These are phyloP conservation scores for Solen grandis DNA, from an alignment of 1,140 invertebrate species.

Conservation along the genomic window DNA sequence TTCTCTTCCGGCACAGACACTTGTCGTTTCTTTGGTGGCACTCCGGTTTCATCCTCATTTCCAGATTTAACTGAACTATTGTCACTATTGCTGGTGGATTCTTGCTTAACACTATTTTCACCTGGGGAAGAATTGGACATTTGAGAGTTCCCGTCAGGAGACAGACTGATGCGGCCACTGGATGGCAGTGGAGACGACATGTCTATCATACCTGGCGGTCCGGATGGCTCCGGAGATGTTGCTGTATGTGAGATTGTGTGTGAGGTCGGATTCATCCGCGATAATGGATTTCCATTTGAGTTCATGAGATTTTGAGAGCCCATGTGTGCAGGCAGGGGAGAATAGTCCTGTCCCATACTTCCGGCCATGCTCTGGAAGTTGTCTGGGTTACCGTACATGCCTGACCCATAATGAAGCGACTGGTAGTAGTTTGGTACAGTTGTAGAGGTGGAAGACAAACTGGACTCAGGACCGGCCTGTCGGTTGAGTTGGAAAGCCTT, in stretches of 20 bases:
- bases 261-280: constrained; percentile 37
- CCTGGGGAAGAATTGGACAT: constrained; percentile 49
- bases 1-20: constrained; percentile 83
- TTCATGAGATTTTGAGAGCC: constrained; percentile 33
- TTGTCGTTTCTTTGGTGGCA: constrained; percentile 74
- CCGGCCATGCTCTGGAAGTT: constrained; percentile 34
- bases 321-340: constrained; percentile 47
- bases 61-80: constrained; percentile 43
- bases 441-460: constrained; percentile 11
- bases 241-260: constrained; percentile 59
- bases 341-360: constrained; percentile 41
- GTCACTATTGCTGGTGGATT: constrained; percentile 54
- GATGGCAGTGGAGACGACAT: constrained; percentile 60
- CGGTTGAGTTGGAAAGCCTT: constrained; percentile 8
- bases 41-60: constrained; percentile 33
- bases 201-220: constrained; percentile 47
- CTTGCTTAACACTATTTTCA: constrained; percentile 8
- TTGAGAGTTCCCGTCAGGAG: constrained; percentile 40
- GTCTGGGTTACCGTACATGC: neutral
- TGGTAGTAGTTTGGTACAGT: constrained; percentile 4
- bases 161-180: constrained; percentile 49
- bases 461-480: neutral
- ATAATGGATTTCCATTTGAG: constrained; percentile 43
- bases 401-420: neutral
- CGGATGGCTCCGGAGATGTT: constrained; percentile 18